Evolutionary conservation across 2,888 invertebrate genomes (phyloP), one percentile per base, ranked within the genome.

Genomic region (Pollenia amentaria): DNA sequence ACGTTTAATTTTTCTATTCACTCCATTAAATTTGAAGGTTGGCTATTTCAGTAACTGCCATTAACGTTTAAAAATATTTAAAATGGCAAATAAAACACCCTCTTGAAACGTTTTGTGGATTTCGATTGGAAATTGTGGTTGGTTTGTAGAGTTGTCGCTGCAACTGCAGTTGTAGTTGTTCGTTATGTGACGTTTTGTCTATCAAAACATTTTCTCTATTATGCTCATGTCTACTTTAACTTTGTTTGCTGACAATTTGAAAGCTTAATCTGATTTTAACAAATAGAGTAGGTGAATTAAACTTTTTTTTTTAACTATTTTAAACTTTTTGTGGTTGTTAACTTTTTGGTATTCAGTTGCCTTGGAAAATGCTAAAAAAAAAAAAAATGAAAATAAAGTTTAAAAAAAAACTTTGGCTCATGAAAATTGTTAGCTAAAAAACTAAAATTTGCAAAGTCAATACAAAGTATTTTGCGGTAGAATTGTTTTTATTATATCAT

Each of bases 201-300:
- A 57, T 70, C 65, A 77, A 53, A 53, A 40, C 64, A 77, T 55
- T 65, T 82, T 60, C 29, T 40, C 64, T 42, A 40, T 57, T 72
- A 72, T 80, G 79, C 62, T 72, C 53, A 62, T 72, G 79, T 80
- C 72, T 70, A 60, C 51, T 60, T 46, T 46, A 78, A 78, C 57
- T 67, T 78, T 78, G 75, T 69, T 80, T 80, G 73, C 73, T 80
- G 80, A 80, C 80, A 80, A 80, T 80, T 73, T 80, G 80, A 80
- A 80, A 80, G 80, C 80, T 65, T 80, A 80, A 80, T 73, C 73
- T 64, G 80, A 73, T 80, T 73, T 80, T 48, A 73, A 48, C 72
- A 80, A 80, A 80, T 80, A 80, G 72, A 80, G 80, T 80, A 73
- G 80, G 80, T 72, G 72, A 72, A 40, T 65, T n/a, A n/a, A n/a